These are phyloP conservation scores for Protaetia brevitarsis DNA, from an alignment of 1,140 invertebrate species.

Conservation along the genomic window DNA sequence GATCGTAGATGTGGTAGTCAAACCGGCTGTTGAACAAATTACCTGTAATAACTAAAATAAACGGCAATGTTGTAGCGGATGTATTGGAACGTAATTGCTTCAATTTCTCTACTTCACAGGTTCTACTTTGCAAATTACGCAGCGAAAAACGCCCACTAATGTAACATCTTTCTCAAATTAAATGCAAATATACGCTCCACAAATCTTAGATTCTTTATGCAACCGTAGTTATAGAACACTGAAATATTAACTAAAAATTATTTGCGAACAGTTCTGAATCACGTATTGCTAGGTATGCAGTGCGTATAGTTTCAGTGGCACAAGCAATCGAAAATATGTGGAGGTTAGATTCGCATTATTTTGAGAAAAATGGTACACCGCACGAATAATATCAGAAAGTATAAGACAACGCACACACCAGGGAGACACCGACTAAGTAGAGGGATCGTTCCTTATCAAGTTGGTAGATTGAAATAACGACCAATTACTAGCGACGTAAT, in stretches of 20 bases:
- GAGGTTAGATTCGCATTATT: too few relatives aligned
- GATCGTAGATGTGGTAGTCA: background rate
- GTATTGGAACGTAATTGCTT: slow-evolving; percentile 5
- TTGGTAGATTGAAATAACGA: background rate
- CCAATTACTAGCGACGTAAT: background rate
- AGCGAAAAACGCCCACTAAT: background rate
- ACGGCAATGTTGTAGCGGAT: background rate
- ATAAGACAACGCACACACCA: background rate
- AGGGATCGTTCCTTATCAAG: background rate
- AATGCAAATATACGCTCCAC: too few relatives aligned
- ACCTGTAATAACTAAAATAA: slow-evolving; percentile 6
- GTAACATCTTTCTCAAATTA: too few relatives aligned
- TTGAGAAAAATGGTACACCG: too few relatives aligned
- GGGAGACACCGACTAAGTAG: background rate
- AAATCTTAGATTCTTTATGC: too few relatives aligned
- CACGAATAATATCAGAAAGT: background rate
- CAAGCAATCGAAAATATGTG: too few relatives aligned
- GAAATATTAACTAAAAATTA: too few relatives aligned
- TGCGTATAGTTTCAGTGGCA: too few relatives aligned
- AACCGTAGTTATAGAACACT: too few relatives aligned
- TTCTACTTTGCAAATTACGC: background rate
- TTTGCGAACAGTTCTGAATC: too few relatives aligned
- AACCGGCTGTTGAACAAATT: background rate
- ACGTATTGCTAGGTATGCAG: too few relatives aligned
- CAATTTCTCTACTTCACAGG: background rate